Base-by-base conservation (phyloP, 2,113 vertebrate species). In the Catharus bicknelli region DNA sequence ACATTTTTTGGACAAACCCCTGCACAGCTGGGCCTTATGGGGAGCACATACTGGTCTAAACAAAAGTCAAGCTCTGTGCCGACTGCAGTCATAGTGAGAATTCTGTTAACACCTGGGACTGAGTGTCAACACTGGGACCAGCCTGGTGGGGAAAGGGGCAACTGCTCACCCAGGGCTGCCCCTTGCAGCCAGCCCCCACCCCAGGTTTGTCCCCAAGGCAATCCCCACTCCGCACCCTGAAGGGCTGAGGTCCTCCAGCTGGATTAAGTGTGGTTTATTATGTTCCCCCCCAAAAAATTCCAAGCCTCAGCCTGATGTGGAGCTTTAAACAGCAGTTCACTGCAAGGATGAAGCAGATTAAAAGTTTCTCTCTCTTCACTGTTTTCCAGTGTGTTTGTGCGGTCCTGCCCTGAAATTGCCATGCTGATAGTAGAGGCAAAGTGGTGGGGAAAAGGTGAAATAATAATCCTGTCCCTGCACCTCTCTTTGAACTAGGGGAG, bases 211-310 rank as follows among this genome's bases (percentile, higher is more conserved):
- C 23, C 48, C n/a, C 16, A 66, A 13, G 30, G 42, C 36, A 43
- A 0, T 19, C 22, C 4, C 34, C 4, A 1, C 7, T 61, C n/a
- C 3, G 5, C 20, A 43, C 11, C 17, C 55, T 38, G 19, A 3
- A 26, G 23, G 15, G 36, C n/a, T 57, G 36, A 20, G 42, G 25
- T 13, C 29, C 18, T 62, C 57, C 30, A 15, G 26, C 43, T 72
- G 34, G 13, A 27, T 15, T 32, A 42, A 58, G 12, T 30, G 11
- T 25, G 27, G 45, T 30, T 67, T 69, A 48, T 50, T 18, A 6
- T 19, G 9, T 45, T 48, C 3, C 11, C 2, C 4, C 23, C 23
- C 0, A 2, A 3, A 55, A 66, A n/a, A 26, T 58, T 66, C 43
- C 38, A 42, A 13, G 11, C 11, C 26, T 4, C 12, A 48, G 30